phyloP scores from a whole-genome alignment of 2,888 invertebrate genomes.

The Dynastes grantii region DNA sequence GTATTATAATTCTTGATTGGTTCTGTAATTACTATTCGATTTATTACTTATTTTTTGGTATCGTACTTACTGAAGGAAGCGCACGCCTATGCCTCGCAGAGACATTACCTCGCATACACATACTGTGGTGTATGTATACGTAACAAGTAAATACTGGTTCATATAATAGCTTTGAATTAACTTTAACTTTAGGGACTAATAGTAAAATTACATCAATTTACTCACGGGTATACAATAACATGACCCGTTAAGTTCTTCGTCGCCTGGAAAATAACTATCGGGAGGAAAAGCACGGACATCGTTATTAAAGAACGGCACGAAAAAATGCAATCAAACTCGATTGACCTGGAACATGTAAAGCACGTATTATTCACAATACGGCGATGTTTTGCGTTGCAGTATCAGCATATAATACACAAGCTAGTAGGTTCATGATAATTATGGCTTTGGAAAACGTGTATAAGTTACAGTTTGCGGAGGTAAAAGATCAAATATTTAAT shows the following conservation, averaged over 20 bases:
- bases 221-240: not conserved
- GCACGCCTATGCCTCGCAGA: no score
- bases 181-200: not conserved
- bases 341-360: conserved; percentile 2
- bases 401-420: not conserved
- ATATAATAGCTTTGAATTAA: not conserved
- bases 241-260: not conserved
- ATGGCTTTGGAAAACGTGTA: not conserved
- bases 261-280: conserved; percentile 1
- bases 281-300: not conserved
- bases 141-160: not conserved
- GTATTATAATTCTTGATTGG: no score
- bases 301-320: conserved; percentile 2
- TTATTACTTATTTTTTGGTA: no score
- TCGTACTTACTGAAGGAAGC: no score
- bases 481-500: not conserved
- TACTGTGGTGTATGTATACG: no score
- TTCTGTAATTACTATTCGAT: no score
- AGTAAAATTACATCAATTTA: not conserved
- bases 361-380: not conserved
- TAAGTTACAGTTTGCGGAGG: not conserved
- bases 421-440: conserved; percentile 5
- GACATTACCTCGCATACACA: no score
- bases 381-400: not conserved
- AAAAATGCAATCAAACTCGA: conserved; percentile 4